Conservation (phyloP, 2,113 vertebrate species). For the Dendrocopos noguchii region DNA sequence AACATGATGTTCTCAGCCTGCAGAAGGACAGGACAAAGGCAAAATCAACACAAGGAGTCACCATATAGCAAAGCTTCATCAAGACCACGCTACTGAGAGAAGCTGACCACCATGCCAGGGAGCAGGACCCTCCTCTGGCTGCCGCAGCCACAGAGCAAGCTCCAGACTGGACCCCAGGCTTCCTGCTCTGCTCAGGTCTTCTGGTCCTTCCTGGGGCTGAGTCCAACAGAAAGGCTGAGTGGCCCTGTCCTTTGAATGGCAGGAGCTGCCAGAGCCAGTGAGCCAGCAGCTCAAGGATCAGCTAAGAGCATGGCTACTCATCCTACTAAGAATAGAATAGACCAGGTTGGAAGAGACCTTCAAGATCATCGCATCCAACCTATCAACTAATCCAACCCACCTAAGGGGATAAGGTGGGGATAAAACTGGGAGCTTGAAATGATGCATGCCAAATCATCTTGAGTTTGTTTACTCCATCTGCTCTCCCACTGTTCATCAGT, state of each 20-base stretch:
- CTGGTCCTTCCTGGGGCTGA: not conserved
- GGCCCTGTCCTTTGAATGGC: fast-evolving
- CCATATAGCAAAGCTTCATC: not conserved
- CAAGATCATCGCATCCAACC: too few relatives aligned
- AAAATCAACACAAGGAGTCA: not conserved
- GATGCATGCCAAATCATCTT: fast-evolving
- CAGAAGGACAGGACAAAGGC: not conserved
- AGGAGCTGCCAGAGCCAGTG: not conserved
- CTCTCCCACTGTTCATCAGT: not conserved
- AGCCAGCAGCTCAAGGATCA: not conserved
- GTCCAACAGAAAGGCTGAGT: not conserved
- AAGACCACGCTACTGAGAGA: not conserved
- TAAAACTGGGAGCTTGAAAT: not conserved
- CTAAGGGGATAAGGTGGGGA: not conserved
- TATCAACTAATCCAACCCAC: too few relatives aligned
- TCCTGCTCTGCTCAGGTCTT: not conserved
- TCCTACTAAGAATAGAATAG: not conserved
- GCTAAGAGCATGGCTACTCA: fast-evolving
- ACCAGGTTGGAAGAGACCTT: too few relatives aligned
- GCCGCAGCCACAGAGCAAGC: not conserved
- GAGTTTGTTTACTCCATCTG: not conserved
- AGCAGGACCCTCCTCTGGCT: not conserved
- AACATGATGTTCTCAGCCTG: conserved; percentile 98
- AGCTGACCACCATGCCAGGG: fast-evolving
- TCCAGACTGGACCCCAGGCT: not conserved